Evolutionary conservation across 2,113 vertebrate species (phyloP).

Genomic region (Chaenocephalus aceratus): DNA sequence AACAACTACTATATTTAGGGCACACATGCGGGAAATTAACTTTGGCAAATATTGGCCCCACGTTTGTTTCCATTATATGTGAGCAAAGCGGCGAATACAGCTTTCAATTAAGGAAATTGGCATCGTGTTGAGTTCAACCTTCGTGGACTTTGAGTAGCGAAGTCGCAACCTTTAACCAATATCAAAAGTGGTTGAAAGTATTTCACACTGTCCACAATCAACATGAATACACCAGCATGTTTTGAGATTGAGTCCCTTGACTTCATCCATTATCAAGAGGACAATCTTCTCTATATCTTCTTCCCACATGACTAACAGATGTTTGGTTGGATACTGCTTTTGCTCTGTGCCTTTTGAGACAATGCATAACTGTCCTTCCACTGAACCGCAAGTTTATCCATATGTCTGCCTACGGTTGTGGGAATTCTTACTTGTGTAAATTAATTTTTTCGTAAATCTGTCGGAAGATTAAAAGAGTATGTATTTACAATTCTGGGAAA

Average conservation of each 20-base stretch:
- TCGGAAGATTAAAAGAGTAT: neutral
- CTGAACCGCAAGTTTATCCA: neutral
- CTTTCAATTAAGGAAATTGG: too few relatives aligned
- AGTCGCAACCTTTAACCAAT: too few relatives aligned
- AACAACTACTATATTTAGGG: constrained; percentile 11
- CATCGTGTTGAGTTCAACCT: too few relatives aligned
- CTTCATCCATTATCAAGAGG: constrained; percentile 1
- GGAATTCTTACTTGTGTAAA: neutral
- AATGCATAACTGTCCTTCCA: constrained; percentile 7
- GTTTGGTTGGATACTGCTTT: constrained; percentile 15
- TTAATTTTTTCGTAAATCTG: neutral
- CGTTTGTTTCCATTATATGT: too few relatives aligned
- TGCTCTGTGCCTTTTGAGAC: constrained; percentile 5
- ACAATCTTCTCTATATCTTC: constrained; percentile 19
- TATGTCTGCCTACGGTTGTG: neutral
- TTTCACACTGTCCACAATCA: too few relatives aligned
- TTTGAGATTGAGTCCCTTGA: constrained; percentile 26
- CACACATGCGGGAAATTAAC: too few relatives aligned
- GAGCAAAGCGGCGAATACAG: too few relatives aligned
- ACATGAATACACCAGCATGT: neutral
- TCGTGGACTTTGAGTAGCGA: too few relatives aligned
- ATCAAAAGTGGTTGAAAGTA: too few relatives aligned
- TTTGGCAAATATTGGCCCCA: too few relatives aligned
- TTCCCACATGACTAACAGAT: constrained; percentile 36
- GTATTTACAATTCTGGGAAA: neutral